Base-by-base conservation (phyloP, 2,113 vertebrate genomes). In the Amazona guildingii region DNA sequence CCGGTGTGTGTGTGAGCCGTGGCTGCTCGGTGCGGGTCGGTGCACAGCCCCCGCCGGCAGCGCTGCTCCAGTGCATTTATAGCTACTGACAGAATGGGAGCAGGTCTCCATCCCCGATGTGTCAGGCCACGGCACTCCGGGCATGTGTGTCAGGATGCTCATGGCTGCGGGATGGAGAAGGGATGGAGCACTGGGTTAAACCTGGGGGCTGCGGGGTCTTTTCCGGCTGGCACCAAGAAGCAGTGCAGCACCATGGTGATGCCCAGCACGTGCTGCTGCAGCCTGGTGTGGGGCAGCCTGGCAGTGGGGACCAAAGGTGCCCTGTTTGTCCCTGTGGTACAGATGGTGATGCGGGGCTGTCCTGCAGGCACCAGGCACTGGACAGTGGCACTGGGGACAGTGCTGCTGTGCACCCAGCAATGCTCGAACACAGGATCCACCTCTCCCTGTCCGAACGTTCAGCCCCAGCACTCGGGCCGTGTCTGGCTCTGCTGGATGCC, bases 71-170 rank as follows among this genome's bases (percentile, higher is more conserved):
- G 92, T 88, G 95, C 62, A 8, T 90, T 96, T 73, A 97, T 94
- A 11, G 7, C 44, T 16, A 76, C 88, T 97, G 96, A 97, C 95
- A 97, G 96, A 97, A 97, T 95, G 96, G 95, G 96, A 92, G 79
- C 96, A 97, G 96, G 85, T 51, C 93, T 94, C 89, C 89, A 55
- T 43, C 48, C 92, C 83, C 16, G n/a, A 41, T 29, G 67, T 39
- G 91, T 29, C 93, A 83, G 93, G 70, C 66, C 90, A 4, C 0
- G 23, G n/a, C 5, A 49, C 95, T 85, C 41, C 7, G 2, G 94
- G 93, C 51, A 6, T 2, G 28, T 2, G 28, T 19, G 79, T 33
- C 1, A 1, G 67, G 83, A 68, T 0, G 11, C 0, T 51, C 3
- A 10, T 31, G 89, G 82, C 88, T 28, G 2, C 1, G 5, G 78